These are phyloP conservation scores for Myotis vivesi DNA, from an alignment of 2,797 vertebrate genomes.

Conservation along the genomic window DNA sequence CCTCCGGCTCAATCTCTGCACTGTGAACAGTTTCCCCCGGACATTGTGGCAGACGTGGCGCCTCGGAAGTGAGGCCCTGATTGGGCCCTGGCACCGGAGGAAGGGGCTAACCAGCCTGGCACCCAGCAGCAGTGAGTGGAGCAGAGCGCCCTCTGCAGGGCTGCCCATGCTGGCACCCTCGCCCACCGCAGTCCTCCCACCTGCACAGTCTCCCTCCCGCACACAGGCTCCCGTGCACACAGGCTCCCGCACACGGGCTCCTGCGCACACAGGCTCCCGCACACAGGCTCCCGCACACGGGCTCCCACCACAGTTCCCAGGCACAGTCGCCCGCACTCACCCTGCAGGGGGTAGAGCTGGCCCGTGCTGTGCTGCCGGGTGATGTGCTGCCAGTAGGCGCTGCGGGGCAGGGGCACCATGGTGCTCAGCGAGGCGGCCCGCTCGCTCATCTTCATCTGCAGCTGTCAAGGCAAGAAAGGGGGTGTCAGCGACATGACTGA, in stretches of 20 bases:
- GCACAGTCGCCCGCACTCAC: slow-evolving; percentile 54
- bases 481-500: neutral
- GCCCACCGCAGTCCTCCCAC: fast-evolving
- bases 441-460: slow-evolving; percentile 87
- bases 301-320: neutral
- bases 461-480: slow-evolving; percentile 64
- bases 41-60: fast-evolving
- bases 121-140: fast-evolving
- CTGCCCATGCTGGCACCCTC: neutral
- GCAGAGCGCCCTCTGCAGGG: fast-evolving
- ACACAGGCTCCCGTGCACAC: fast-evolving
- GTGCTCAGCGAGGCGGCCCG: slow-evolving; percentile 83
- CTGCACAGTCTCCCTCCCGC: fast-evolving
- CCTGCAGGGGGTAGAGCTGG: slow-evolving; percentile 84
- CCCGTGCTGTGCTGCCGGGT: slow-evolving; percentile 85
- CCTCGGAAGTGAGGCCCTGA: fast-evolving
- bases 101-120: fast-evolving
- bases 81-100: fast-evolving
- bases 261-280: neutral
- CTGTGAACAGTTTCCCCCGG: neutral
- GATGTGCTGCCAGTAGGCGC: slow-evolving; percentile 89
- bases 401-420: slow-evolving; percentile 88
- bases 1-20: neutral
- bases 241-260: neutral
- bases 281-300: neutral